A percentile compares a stretch with the other conserved stretches of the same genome.
Evolutionary conservation across 2,113 vertebrate species (phyloP).

Genomic region (Nannobrachium achirus): DNA sequence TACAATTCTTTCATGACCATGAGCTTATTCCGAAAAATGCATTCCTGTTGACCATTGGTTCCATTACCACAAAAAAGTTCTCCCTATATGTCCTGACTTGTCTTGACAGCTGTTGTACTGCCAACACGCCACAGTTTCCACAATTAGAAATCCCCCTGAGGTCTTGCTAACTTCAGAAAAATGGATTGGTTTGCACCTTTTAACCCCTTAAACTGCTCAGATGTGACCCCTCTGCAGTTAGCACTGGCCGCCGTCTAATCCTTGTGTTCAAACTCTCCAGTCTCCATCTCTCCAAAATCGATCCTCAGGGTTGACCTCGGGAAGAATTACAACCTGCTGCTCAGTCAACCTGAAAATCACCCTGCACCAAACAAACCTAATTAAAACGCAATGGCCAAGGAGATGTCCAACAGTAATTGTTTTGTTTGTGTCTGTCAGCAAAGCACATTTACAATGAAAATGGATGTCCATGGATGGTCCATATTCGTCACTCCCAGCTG

Average conservation of each 20-base stretch:
- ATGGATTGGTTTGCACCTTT: constrained; percentile 11
- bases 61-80: no score
- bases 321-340: constrained; percentile 50
- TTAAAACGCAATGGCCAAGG: constrained; percentile 25
- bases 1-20: no score
- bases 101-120: neutral
- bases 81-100: no score
- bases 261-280: constrained; percentile 10
- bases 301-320: constrained; percentile 26
- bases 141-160: constrained; percentile 20
- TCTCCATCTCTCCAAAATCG: constrained; percentile 37
- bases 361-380: constrained; percentile 34
- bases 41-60: no score
- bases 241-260: neutral
- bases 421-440: constrained; percentile 27
- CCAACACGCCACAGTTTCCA: neutral
- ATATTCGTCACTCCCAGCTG: constrained; percentile 14
- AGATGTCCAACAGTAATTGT: constrained; percentile 31
- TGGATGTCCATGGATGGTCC: constrained; percentile 2
- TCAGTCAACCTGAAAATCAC: constrained; percentile 64
- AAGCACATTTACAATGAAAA: constrained; percentile 11
- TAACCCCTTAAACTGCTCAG: constrained; percentile 33
- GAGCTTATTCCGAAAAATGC: no score
- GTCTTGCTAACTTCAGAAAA: constrained; percentile 35
- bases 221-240: constrained; percentile 2